A percentile compares a stretch with the other conserved stretches of the same genome.
phyloP scores from a whole-genome alignment of 2,888 invertebrate species.

The Stegana nigrithorax region DNA sequence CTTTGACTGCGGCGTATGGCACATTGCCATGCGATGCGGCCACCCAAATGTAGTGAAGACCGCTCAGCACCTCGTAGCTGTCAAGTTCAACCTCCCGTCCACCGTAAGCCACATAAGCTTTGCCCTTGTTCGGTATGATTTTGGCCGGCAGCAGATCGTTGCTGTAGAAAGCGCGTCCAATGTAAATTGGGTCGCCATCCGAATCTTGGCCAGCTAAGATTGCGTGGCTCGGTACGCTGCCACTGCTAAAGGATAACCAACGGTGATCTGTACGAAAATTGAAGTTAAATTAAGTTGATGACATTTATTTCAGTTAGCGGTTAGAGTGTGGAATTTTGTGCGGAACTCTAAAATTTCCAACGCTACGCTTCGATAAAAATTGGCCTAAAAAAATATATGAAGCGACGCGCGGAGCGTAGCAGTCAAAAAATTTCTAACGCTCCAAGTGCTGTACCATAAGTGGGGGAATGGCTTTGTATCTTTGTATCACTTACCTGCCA shows the following conservation, averaged over 20 bases:
- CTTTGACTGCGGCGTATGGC: slow-evolving; percentile 75
- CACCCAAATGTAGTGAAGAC: slow-evolving; percentile 76
- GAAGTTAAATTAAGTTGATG: too few species aligned
- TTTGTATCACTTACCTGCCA: too few species aligned
- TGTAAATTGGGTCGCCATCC: slow-evolving; percentile 79
- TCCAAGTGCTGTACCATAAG: too few species aligned
- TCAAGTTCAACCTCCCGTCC: slow-evolving; percentile 76
- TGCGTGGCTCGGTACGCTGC: slow-evolving; percentile 63
- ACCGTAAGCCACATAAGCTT: slow-evolving; percentile 74
- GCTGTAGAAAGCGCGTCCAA: slow-evolving; percentile 77
- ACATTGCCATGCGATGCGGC: slow-evolving; percentile 73
- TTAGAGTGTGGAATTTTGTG: too few species aligned
- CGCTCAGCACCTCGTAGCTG: slow-evolving; percentile 76
- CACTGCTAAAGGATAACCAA: slow-evolving; percentile 69
- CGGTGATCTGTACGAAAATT: slow-evolving; percentile 62
- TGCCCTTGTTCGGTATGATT: slow-evolving; percentile 72
- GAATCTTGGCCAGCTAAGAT: slow-evolving; percentile 76
- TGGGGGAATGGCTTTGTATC: too few species aligned
- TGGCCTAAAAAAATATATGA: too few species aligned
- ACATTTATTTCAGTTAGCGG: too few species aligned
- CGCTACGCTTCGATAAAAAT: too few species aligned
- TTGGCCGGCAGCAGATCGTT: slow-evolving; percentile 75
- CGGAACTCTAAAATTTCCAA: too few species aligned
- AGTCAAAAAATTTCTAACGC: too few species aligned
- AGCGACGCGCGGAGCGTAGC: too few species aligned